Base-by-base conservation (phyloP, 2,113 vertebrate genomes). In the Megaceryle torquata region DNA sequence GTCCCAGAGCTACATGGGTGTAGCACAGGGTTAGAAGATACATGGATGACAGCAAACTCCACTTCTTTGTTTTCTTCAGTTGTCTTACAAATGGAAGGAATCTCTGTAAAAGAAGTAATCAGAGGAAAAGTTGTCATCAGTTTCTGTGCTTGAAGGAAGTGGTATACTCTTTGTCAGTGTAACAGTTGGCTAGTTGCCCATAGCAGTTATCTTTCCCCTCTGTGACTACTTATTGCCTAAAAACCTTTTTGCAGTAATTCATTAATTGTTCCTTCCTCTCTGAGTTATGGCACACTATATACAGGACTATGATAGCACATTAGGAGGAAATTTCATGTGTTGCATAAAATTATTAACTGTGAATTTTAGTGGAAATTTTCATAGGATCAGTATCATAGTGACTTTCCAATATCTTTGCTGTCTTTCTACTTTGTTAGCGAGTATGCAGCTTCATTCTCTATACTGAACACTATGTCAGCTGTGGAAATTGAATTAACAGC, bases 1-100 rank as follows among this genome's bases (percentile, higher is more conserved):
- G 21, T 37, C 37, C 28, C 3, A 2, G 39, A 59, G 15, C 11
- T 37, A 75, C 37, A 6, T 20, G 35, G 7, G 14, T 2, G 0
- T 61, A 37, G 13, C 12, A 16, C 12, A 37, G 60, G 26, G 8
- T 33, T 44, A 39, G 46, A 59, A 67, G 46, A 44, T 18, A n/a
- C 4, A 53, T 20, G 9, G 21, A 54, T 59, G 37, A 51, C 6
- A 33, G 31, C 15, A 65, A 81, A 37, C 13, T 37, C 17, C 18
- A 15, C 26, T 9, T 14, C 51, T 59, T 74, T 50, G 7, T 74
- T 81, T 74, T 48, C 75, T 44, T 60, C 6, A 28, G 5, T 33
- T 63, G 15, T 41, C 24, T 64, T 72, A 48, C 26, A 57, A 33
- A 43, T 26, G 10, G 20, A 77, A 41, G 13, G 31, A 44, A 60